Evolutionary conservation across 2,888 invertebrate species (phyloP).

Genomic region (Dryococelus australis): DNA sequence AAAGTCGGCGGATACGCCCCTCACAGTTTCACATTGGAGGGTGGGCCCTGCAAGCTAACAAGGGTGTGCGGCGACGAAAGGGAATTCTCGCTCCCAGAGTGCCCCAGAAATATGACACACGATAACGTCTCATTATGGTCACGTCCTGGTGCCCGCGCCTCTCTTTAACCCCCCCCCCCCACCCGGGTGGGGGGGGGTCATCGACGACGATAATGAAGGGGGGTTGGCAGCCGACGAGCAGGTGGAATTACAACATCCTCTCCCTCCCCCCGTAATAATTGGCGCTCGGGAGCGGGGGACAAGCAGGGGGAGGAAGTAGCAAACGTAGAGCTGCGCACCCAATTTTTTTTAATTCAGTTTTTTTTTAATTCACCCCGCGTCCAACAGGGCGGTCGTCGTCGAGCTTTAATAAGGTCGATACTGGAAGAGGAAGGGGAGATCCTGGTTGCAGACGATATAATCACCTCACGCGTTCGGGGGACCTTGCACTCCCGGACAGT

Average conservation of each 20-base stretch:
- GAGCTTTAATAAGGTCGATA: neutral
- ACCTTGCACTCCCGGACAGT: too few species aligned
- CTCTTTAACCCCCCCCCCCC: too few species aligned
- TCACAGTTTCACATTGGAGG: neutral
- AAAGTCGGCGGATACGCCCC: neutral
- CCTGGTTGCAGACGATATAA: neutral
- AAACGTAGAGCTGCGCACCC: too few species aligned
- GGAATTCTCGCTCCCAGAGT: neutral
- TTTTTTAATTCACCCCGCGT: neutral
- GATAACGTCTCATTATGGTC: conserved; percentile 7
- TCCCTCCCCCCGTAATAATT: neutral
- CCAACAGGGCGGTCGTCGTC: neutral
- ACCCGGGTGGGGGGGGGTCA: neutral
- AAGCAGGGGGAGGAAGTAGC: too few species aligned
- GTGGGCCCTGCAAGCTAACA: neutral
- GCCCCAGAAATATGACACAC: neutral
- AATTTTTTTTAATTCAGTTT: too few species aligned
- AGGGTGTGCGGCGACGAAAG: neutral
- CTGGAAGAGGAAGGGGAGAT: neutral
- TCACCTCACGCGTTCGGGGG: neutral
- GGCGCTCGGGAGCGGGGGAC: neutral
- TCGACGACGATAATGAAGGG: neutral
- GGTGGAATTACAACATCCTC: neutral
- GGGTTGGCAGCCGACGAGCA: neutral
- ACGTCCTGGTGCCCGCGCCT: neutral